phyloP scores from a whole-genome alignment of 2,888 invertebrate genomes.

The Polia nebulosa region DNA sequence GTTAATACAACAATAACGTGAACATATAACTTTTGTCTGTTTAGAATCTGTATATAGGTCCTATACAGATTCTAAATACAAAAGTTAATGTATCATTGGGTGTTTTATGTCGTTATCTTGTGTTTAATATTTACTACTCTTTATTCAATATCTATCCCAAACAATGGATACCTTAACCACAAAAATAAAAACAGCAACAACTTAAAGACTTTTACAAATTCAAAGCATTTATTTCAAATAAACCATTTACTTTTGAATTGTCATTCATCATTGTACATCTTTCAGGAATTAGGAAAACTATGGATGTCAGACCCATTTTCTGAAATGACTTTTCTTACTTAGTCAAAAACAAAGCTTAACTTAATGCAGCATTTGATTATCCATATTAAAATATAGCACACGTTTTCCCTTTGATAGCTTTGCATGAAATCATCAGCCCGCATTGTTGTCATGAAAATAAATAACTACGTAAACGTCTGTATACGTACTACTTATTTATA shows the following conservation, averaged over 20 bases:
- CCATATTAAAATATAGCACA: conserved; percentile 19
- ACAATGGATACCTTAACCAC: background rate
- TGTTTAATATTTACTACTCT: background rate
- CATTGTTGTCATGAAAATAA: conserved; percentile 53
- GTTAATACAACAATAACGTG: too few relatives aligned
- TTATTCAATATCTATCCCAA: background rate
- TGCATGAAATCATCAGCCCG: conserved; percentile 52
- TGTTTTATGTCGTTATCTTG: too few relatives aligned
- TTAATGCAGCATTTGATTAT: conserved; percentile 13
- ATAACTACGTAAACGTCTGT: conserved; percentile 34
- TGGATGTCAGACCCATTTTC: background rate
- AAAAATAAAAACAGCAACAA: too few relatives aligned
- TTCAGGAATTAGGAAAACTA: background rate
- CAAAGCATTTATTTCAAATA: too few relatives aligned
- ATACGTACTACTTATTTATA: conserved; percentile 18
- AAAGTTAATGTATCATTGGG: background rate
- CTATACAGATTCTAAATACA: background rate
- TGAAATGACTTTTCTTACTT: background rate
- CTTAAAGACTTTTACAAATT: too few relatives aligned
- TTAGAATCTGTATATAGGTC: too few relatives aligned
- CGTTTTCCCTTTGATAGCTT: conserved; percentile 53
- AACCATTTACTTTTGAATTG: too few relatives aligned
- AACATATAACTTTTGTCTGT: too few relatives aligned
- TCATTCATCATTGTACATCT: too few relatives aligned
- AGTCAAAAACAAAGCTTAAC: background rate